A percentile compares a stretch with the other conserved stretches of the same genome.
Evolutionary conservation across 2,797 vertebrate genomes (phyloP).

Genomic region (Erpetoichthys calabaricus): DNA sequence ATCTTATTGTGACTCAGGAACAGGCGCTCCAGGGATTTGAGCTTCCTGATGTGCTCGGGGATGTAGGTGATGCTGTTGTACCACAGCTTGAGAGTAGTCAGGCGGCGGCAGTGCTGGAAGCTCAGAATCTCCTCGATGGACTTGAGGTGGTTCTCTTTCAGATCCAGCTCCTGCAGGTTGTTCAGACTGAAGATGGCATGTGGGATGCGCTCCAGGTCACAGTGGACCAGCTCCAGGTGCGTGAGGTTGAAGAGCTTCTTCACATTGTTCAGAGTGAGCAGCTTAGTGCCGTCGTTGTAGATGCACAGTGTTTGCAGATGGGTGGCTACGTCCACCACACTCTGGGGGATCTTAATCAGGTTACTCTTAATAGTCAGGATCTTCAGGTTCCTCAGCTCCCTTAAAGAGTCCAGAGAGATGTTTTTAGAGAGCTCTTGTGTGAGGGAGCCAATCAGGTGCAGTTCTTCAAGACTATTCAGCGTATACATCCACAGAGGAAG

Average conservation of each 20-base stretch:
- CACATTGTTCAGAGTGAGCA: slow-evolving; percentile 63
- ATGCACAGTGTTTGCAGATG: slow-evolving; percentile 60
- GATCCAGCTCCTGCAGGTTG: slow-evolving; percentile 66
- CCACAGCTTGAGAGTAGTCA: slow-evolving; percentile 64
- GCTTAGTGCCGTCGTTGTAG: slow-evolving; percentile 57
- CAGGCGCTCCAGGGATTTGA: slow-evolving; percentile 60
- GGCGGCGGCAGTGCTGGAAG: slow-evolving; percentile 70
- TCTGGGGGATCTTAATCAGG: slow-evolving; percentile 63
- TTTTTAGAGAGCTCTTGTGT: slow-evolving; percentile 50
- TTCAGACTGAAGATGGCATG: slow-evolving; percentile 70
- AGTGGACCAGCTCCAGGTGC: slow-evolving; percentile 63
- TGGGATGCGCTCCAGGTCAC: slow-evolving; percentile 70
- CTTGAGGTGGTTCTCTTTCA: slow-evolving; percentile 67
- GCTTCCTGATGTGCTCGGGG: slow-evolving; percentile 70
- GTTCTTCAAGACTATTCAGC: slow-evolving; percentile 61
- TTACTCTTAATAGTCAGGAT: slow-evolving; percentile 52
- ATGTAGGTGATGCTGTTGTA: slow-evolving; percentile 72
- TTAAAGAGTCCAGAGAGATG: slow-evolving; percentile 53
- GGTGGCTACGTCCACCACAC: slow-evolving; percentile 47
- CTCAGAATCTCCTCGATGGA: slow-evolving; percentile 80
- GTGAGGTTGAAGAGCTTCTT: slow-evolving; percentile 60
- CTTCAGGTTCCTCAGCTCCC: slow-evolving; percentile 62
- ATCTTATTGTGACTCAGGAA: slow-evolving; percentile 74
- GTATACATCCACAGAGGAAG: slow-evolving; percentile 71
- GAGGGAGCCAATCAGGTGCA: slow-evolving; percentile 61